Conservation (phyloP, 2,797 vertebrate species). For the Alfaro cultratus region DNA sequence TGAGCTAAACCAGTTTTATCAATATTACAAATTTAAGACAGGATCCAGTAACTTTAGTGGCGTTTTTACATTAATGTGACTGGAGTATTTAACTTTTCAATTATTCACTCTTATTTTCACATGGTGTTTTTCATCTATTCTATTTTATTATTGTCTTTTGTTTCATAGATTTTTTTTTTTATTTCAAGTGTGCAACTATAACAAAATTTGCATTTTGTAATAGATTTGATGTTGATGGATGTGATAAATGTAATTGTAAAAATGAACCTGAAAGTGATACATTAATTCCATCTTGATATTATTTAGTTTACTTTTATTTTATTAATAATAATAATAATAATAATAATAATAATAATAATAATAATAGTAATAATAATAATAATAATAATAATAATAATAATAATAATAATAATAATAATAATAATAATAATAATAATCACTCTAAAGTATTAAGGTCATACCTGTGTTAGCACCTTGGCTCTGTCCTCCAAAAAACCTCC, state of each 20-base stretch:
- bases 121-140: not conserved
- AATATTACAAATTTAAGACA: not conserved
- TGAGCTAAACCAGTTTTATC: not conserved
- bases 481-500: constrained; percentile 48
- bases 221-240: not conserved
- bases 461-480: constrained; percentile 52
- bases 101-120: not conserved
- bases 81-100: not conserved
- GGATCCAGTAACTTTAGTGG: not conserved
- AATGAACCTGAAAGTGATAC: not conserved
- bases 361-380: not conserved
- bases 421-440: constrained; percentile 54
- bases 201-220: not conserved
- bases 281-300: not conserved
- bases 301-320: not conserved
- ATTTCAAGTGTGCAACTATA: not conserved
- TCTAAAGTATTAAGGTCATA: constrained; percentile 71
- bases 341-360: not conserved
- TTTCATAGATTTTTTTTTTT: not conserved
- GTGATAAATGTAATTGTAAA: not conserved
- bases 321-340: not conserved
- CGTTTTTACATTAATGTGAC: too few relatives aligned
- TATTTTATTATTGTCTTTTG: not conserved
- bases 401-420: constrained; percentile 1
- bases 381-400: not conserved